Percentiles rank a stretch among this genome's conserved stretches.
These are phyloP conservation scores for Oopsacas minuta DNA, from an alignment of 37 sponge, comb jelly and placozoan genomes.

Conservation along the genomic window DNA sequence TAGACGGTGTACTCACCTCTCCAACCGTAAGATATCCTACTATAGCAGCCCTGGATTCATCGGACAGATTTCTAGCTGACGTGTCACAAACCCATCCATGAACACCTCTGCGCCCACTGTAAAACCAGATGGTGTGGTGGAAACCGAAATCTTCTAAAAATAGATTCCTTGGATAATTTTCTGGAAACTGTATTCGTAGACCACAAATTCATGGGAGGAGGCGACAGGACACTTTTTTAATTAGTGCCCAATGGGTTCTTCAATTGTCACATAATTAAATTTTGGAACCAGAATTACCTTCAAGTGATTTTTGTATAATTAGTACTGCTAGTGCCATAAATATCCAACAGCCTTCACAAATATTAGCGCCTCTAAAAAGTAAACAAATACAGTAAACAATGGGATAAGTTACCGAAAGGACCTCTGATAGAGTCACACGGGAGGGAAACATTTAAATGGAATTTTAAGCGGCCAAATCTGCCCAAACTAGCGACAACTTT, in stretches of 20 bases:
- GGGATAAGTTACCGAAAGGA: no score
- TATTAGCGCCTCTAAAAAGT: slow-evolving; percentile 57
- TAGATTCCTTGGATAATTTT: no score
- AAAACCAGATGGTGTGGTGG: slow-evolving; percentile 81
- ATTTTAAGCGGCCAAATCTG: no score
- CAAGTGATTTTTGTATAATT: slow-evolving; percentile 66
- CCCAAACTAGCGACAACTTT: no score
- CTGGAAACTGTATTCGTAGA: neutral
- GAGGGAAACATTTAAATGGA: no score
- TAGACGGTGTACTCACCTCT: no score
- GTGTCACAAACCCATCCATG: slow-evolving; percentile 97
- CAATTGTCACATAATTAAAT: neutral
- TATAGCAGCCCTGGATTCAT: slow-evolving; percentile 62
- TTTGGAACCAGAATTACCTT: no score
- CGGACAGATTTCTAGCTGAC: slow-evolving; percentile 54
- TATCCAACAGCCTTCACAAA: slow-evolving; percentile 82
- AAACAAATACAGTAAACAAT: neutral
- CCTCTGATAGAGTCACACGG: no score
- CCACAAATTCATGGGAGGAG: neutral
- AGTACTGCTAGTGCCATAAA: slow-evolving; percentile 75
- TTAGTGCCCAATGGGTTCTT: neutral
- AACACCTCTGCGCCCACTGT: slow-evolving; percentile 93
- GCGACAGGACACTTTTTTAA: neutral
- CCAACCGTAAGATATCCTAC: slow-evolving; percentile 85
- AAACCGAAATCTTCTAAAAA: slow-evolving; percentile 89